Base-by-base conservation (phyloP, 1,140 invertebrate genomes). In the Metopolophium dirhodum region DNA sequence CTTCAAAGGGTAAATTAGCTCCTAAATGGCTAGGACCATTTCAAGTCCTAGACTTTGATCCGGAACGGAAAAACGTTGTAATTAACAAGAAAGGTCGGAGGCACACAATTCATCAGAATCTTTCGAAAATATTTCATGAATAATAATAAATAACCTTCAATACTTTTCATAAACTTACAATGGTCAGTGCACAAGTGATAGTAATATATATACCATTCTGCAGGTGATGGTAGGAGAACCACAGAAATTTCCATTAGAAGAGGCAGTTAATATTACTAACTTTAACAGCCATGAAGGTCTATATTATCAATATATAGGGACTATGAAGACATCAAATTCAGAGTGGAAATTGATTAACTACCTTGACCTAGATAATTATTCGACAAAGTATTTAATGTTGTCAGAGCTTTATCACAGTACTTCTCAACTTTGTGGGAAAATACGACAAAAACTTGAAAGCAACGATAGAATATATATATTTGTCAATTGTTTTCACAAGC, bases 401-500 rank as follows among this genome's bases (percentile, higher is more conserved):
- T 35, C 86, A 8, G 37, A 51, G 1, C 30, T 54, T 11, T 88
- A 51, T 7, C 51, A 88, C n/a, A 51, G 47, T 18, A 88, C 49
- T 9, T 51, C 86, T 7, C 47, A 88, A 51, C 47, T 51, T 23
- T 88, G 86, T 26, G 47, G 26, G 18, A 47, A 88, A 22, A 26
- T 51, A 35, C 11, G 47, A 18, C 47, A 88, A 23, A 88, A 88
- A 88, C 20, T 88, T 20, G 23, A 88, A 51, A 88, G 51, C 14
- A 22, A n/a, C 20, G 86, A 88, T n/a, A 35, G 3, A n/a, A n/a
- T 8, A 51, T n/a, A 51, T 14, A 87, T 11, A 87, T 7, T 35
- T 87, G 86, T n/a, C 26, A 51, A 87, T 37, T 51, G 30, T 87
- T 87, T 14, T 26, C 86, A 30, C 86, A 87, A 51, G 86, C 86